A percentile compares a stretch with the other conserved stretches of the same genome.
Evolutionary conservation across 2,113 vertebrate genomes (phyloP).

Genomic region (Mormoops blainvillei): DNA sequence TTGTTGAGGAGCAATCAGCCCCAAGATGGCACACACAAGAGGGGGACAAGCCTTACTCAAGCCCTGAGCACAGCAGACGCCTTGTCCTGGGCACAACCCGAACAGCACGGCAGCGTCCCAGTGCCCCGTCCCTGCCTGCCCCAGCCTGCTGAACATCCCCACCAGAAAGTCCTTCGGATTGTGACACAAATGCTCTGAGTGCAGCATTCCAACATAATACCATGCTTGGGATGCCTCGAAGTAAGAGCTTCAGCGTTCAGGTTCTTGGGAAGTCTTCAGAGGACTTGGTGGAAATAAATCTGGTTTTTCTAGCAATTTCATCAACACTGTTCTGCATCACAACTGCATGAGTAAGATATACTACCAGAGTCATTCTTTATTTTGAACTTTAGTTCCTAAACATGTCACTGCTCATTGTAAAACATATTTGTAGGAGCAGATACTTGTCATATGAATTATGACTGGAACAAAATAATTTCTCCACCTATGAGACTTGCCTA

Average conservation of each 20-base stretch:
- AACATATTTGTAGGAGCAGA: background rate
- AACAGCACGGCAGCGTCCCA: background rate
- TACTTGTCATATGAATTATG: background rate
- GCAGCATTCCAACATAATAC: background rate
- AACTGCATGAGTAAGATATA: background rate
- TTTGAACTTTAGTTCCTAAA: background rate
- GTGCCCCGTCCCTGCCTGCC: background rate
- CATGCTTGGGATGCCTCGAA: background rate
- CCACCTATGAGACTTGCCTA: background rate
- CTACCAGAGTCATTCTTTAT: background rate
- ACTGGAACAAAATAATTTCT: background rate
- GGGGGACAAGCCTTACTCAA: too few relatives aligned
- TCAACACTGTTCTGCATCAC: background rate
- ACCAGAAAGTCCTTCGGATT: background rate
- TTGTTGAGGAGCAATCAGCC: background rate
- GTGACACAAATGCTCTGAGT: background rate
- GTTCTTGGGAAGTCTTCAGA: background rate
- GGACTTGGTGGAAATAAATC: background rate
- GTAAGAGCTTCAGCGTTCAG: background rate
- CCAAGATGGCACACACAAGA: background rate
- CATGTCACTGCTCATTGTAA: background rate
- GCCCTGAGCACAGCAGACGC: too few relatives aligned
- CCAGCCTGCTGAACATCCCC: background rate
- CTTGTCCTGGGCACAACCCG: background rate
- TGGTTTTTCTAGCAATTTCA: background rate